Evolutionary conservation across 92 coral and sea anemone species (phyloP), one percentile per base, ranked within the genome.

Genomic region (Epizoanthus illoricatus): DNA sequence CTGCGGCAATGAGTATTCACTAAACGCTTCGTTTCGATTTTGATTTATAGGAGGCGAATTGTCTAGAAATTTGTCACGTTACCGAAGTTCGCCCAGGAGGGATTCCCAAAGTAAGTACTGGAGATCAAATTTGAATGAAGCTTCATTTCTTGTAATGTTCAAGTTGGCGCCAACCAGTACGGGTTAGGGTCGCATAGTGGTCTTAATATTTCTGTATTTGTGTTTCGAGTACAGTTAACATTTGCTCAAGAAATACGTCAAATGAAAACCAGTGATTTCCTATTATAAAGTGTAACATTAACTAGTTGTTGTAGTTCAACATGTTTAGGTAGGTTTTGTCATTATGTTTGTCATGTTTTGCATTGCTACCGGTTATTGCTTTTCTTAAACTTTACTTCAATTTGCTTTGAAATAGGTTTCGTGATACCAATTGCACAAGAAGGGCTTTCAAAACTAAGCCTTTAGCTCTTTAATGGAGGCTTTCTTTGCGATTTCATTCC

Each of bases 31-130:
- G 76, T 75, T 39, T 66, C 74, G 39, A 41, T 47, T 76, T 80
- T 49, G 69, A 62, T n/a, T 76, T 65, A 3, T 65, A 92, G 93
- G 98, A 89, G 56, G 89, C 90, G 5, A 88, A 69, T 71, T 86
- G 94, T 64, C 76, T 88, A 76, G 97, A 93, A 20, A 71, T 93
- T 9, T 92, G 94, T 71, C 81, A 87, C 75, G 91, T 93, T 65
- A 91, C 84, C 24, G 97, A 93, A 85, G 94, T 93, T 8, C 85
- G 97, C 45, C 87, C 84, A 0, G 97, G 92, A 49, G 91, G 85
- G 83, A 87, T 89, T 70, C 97, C 97, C 0, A 93, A 93, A 94
- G 97, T 93, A 79, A 75, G 49, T 36, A 55, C 16, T 21, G 7
- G 36, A 69, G 55, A n/a, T 24, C 15, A 33, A 20, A n/a, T 39